Conservation (phyloP, 2,888 invertebrate species). For the Zootermopsis nevadensis region DNA sequence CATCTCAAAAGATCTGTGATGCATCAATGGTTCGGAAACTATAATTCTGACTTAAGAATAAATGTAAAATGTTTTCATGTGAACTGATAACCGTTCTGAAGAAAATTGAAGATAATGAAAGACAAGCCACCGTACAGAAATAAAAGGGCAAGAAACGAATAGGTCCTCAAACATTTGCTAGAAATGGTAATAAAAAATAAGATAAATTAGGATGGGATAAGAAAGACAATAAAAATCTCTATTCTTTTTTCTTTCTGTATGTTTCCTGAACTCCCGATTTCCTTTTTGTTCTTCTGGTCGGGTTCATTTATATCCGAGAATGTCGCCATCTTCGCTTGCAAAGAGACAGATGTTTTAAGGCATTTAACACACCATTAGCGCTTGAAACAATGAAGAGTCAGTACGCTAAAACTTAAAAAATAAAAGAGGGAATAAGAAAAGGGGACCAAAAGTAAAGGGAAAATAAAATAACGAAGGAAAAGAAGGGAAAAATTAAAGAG, state of each 20-base stretch:
- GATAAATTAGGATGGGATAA: conserved; percentile 20
- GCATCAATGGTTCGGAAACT: not conserved
- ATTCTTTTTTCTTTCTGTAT: conserved; percentile 9
- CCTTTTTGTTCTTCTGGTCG: conserved; percentile 27
- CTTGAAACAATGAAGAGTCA: not conserved
- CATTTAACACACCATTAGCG: conserved; percentile 52
- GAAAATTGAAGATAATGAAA: conserved; percentile 30
- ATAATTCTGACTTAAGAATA: not conserved
- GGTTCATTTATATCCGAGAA: conserved; percentile 15
- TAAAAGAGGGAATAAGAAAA: conserved; percentile 32
- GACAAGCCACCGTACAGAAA: not conserved
- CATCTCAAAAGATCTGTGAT: too few species aligned
- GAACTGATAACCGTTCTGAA: not conserved
- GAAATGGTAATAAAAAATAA: conserved; percentile 25
- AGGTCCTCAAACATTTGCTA: conserved; percentile 2
- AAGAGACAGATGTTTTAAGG: conserved; percentile 48
- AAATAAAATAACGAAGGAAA: conserved; percentile 36
- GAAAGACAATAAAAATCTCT: conserved; percentile 34
- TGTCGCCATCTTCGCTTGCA: conserved; percentile 14
- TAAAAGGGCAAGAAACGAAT: not conserved
- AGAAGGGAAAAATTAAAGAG: conserved; percentile 41
- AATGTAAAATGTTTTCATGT: not conserved
- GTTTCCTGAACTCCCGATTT: conserved; percentile 23
- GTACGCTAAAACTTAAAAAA: conserved; percentile 15
- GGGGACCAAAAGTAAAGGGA: conserved; percentile 40